Conservation (phyloP, 2,888 invertebrate genomes). For the Phengaris arion region DNA sequence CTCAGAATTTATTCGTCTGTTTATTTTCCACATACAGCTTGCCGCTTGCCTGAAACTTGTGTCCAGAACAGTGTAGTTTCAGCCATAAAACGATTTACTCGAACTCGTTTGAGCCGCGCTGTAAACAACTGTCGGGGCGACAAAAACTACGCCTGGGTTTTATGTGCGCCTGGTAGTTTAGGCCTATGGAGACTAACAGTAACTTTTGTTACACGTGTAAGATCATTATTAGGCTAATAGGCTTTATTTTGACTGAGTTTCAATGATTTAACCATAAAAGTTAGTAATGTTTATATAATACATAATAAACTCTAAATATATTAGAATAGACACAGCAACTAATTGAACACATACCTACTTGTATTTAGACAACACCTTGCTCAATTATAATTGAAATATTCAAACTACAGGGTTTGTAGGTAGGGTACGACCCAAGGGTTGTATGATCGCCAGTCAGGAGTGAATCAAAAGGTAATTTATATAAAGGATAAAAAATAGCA, state of each 20-base stretch:
- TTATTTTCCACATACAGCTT: background rate
- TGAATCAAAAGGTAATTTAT: too few species aligned
- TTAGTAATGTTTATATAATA: too few species aligned
- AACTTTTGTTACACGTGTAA: background rate
- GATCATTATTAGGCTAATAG: background rate
- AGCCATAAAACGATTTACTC: slow-evolving; percentile 1
- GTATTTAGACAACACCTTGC: too few species aligned
- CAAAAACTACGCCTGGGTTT: background rate
- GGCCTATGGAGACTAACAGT: background rate
- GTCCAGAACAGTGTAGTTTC: slow-evolving; percentile 14
- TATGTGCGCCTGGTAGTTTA: slow-evolving; percentile 1
- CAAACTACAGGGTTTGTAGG: too few species aligned
- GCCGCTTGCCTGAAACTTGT: background rate
- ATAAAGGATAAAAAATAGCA: too few species aligned
- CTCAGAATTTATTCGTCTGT: background rate
- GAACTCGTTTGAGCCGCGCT: background rate
- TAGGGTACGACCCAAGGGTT: too few species aligned
- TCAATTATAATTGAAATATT: too few species aligned
- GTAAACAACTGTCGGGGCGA: background rate
- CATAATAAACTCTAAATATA: too few species aligned
- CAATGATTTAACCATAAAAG: background rate
- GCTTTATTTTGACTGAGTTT: background rate
- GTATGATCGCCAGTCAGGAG: too few species aligned
- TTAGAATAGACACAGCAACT: too few species aligned
- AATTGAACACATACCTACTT: too few species aligned